phyloP scores from a whole-genome alignment of 1,140 invertebrate genomes.

The Ceratosolen solmsi region DNA sequence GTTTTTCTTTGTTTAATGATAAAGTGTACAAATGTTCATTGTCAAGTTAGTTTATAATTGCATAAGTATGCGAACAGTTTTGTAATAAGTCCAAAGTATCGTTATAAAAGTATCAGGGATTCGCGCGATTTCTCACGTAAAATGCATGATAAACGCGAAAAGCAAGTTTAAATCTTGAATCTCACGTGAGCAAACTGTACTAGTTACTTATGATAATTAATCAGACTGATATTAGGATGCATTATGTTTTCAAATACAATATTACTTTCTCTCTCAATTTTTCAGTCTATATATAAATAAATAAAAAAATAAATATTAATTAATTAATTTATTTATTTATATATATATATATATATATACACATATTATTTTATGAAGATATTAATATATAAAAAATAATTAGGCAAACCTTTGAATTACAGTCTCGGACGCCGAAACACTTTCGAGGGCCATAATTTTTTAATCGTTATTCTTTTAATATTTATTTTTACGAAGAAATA shows the following conservation, averaged over 20 bases:
- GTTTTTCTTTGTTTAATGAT: neutral
- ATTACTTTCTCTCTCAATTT: constrained; percentile 42
- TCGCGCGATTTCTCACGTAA: neutral
- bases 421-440: constrained; percentile 72
- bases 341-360: too few relatives aligned
- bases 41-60: neutral
- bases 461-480: constrained; percentile 45
- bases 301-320: too few relatives aligned
- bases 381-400: constrained; percentile 52
- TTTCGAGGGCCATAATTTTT: constrained; percentile 71
- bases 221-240: neutral
- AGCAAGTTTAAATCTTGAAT: neutral
- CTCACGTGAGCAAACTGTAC: neutral
- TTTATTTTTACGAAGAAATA: constrained; percentile 25
- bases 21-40: neutral
- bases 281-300: constrained; percentile 57
- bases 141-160: neutral
- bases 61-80: neutral
- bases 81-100: neutral
- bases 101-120: neutral
- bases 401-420: constrained; percentile 73
- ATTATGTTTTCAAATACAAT: neutral
- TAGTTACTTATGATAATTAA: neutral
- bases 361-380: constrained; percentile 29
- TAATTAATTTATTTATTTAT: too few relatives aligned